Evolutionary conservation across 2,797 vertebrate species (phyloP).

Genomic region (Psittacula derbiana): DNA sequence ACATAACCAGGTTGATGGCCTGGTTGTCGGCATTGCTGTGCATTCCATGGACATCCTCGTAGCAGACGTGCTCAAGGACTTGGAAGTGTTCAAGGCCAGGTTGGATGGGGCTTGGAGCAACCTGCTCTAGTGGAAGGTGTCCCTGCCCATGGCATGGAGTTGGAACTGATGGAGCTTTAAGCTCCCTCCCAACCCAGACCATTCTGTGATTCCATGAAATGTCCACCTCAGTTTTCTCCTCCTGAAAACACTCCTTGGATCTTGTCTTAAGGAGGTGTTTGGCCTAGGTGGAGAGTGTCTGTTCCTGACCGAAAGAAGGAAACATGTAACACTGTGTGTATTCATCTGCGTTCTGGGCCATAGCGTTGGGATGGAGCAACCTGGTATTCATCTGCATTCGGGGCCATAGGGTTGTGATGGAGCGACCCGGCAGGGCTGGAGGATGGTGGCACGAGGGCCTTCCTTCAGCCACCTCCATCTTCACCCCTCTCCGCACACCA

Average conservation of each 20-base stretch:
- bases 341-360: not conserved
- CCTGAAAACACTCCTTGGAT: not conserved
- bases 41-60: not conserved
- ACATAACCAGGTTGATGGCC: not conserved
- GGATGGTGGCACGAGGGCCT: fast-evolving
- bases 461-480: not conserved
- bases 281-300: not conserved
- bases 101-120: not conserved
- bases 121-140: not conserved
- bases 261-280: not conserved
- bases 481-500: not conserved
- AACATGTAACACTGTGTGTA: not conserved
- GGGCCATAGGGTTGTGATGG: too few relatives aligned
- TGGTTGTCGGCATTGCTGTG: not conserved
- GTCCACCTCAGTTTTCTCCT: not conserved
- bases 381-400: too few relatives aligned
- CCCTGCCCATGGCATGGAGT: not conserved
- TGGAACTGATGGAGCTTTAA: not conserved
- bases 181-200: not conserved
- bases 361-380: not conserved
- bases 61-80: not conserved
- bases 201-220: not conserved
- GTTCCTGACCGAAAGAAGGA: not conserved
- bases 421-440: not conserved
- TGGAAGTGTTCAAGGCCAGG: not conserved